phyloP scores from a whole-genome alignment of 2,888 invertebrate genomes.

The Parasteatoda lunata region DNA sequence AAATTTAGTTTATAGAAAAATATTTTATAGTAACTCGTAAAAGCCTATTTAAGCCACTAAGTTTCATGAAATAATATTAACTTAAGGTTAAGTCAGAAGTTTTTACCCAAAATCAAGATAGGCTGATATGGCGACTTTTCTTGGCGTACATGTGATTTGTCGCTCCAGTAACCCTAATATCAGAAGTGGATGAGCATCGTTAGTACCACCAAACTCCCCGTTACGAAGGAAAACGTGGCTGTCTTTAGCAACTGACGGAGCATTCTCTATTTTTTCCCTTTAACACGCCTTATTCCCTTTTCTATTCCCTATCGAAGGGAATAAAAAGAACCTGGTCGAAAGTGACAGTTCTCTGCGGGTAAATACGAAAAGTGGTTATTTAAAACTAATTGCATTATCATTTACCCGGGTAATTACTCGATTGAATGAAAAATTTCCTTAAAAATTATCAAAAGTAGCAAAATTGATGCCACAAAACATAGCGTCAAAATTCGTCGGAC shows the following conservation, averaged over 20 bases:
- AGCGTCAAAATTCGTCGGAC: slow-evolving; percentile 46
- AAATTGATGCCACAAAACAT: slow-evolving; percentile 11
- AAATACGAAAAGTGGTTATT: slow-evolving; percentile 52
- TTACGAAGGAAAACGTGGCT: slow-evolving; percentile 43
- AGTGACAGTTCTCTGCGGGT: slow-evolving; percentile 44
- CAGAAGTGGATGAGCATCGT: slow-evolving; percentile 67
- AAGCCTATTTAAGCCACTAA: too few relatives aligned
- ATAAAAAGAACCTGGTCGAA: slow-evolving; percentile 23
- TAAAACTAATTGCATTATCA: slow-evolving; percentile 68
- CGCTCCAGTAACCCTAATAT: slow-evolving; percentile 30
- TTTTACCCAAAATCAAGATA: too few relatives aligned
- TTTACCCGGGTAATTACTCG: slow-evolving; percentile 62
- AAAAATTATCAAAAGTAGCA: slow-evolving; percentile 19
- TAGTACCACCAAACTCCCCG: slow-evolving; percentile 60
- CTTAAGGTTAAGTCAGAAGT: too few relatives aligned
- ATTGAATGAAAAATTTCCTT: slow-evolving; percentile 24
- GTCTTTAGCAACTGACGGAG: slow-evolving; percentile 62
- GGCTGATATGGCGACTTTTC: slow-evolving; percentile 19
- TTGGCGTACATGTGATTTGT: slow-evolving; percentile 10
- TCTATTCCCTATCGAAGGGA: not conserved
- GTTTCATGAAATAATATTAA: too few relatives aligned
- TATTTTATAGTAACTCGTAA: too few relatives aligned
- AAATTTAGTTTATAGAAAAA: too few relatives aligned
- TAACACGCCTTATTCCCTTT: slow-evolving; percentile 4
- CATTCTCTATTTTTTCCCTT: slow-evolving; percentile 43